phyloP scores from a whole-genome alignment of 2,113 vertebrate species.

The human (Homo sapiens) region GRCh38 chr1:119715501-119716000 shows the following conservation, averaged over 20 bases:
- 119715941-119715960: background rate
- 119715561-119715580: background rate
- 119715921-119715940: background rate
- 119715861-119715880: background rate
- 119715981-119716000: background rate
- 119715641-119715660: conserved; percentile 19
- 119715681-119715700: background rate
- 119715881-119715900: background rate
- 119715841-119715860: background rate
- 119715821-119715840: background rate
- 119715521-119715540: background rate
- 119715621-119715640: background rate
- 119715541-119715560: background rate
- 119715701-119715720: background rate
- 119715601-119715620: background rate
- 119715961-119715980: background rate
- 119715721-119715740: fast-evolving
- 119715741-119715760: background rate
- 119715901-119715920: background rate
- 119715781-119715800: background rate
- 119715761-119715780: background rate
- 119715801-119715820: background rate
- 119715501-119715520: background rate
- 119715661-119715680: background rate
- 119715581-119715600: background rate